Evolutionary conservation across 2,113 vertebrate genomes (phyloP), one percentile per base, ranked within the genome.

Genomic region (Osmerus eperlanus): DNA sequence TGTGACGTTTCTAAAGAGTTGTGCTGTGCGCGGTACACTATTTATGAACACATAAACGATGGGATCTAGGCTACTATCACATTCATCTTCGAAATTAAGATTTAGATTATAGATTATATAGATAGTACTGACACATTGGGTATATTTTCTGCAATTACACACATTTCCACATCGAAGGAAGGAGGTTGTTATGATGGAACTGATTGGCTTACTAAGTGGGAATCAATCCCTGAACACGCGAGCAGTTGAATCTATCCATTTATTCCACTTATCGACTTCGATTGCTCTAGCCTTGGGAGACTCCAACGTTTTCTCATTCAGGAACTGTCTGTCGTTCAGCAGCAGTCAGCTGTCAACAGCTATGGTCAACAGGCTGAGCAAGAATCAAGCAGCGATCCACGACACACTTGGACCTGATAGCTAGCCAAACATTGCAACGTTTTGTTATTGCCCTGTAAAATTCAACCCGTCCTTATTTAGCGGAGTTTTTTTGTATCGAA

Each of bases 301-400:
- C 51, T 75, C 73, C 75, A 60, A 12, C 73, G 25, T 68, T 78
- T 80, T 71, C 77, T 58, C 80, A 78, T 84, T 76, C 80, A 88
- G 88, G 88, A 90, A 88, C 83, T 90, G 65, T 47, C 41, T 36
- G 9, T 76, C 19, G 28, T 73, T 8, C 78, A 80, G 75, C 66
- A 21, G 21, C 58, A 21, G 58, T 60, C 58, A 60, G 58, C n/a
- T 19, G n/a, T 19, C n/a, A 60, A 21, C 71, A 68, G 73, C 84
- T 90, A 36, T 36, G 32, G 88, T 90, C 85, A 91, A 89, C 88
- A 88, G 87, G 77, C 84, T 75, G 72, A 54, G 73, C 41, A 69
- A 79, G 70, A 3, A 71, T 56, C n/a, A 71, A 32, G 0, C 61
- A 53, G 0, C 56, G 29, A 55, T 4, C n/a, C 67, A 71, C 74